Base-by-base conservation (phyloP, 2,888 invertebrate species). In the Taenaris catops region DNA sequence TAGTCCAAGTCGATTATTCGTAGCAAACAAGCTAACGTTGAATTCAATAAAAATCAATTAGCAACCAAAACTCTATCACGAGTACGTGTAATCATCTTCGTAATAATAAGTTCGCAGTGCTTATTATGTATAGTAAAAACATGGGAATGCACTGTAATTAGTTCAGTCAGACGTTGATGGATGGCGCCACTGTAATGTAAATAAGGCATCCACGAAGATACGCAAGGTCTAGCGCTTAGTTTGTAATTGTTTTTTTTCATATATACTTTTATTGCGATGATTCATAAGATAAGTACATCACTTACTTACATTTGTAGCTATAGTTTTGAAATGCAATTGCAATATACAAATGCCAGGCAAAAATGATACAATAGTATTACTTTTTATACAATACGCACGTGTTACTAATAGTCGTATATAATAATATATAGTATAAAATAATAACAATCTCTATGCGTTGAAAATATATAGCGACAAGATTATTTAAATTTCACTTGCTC, bases 151-250 rank as follows among this genome's bases (percentile, higher is more conserved):
- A 45, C 57, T 52, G 55, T 63, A 67, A 70, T 71, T 71, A 69
- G 58, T 63, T 58, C 55, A 40, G 46, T 42, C 44, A 45, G 66
- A 67, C 65, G 49, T 66, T 73, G 69, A 74, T 71, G 56, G 71
- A 74, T 72, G 63, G 60, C 53, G 58, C 58, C 51, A 56, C 57
- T 47, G 44, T 42, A 49, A 51, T 38, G 48, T 47, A 53, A 49
- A 51, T 51, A 51, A 49, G 51, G 41, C 46, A 47, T 51, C 49
- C 39, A 32, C 34, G 12, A 28, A 29, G 17, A 29, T 24, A 26
- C 23, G 23, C 27, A 34, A 38, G 28, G 28, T 19, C 24, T 24
- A 38, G 25, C 24, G 40, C 35, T 29, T 37, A 38, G 19, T 34
- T 32, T 32, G 21, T 45, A 35, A 41, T 42, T 41, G 41, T 44